These are phyloP conservation scores for Scatophagus argus DNA, from an alignment of 2,113 vertebrate genomes.

Conservation along the genomic window DNA sequence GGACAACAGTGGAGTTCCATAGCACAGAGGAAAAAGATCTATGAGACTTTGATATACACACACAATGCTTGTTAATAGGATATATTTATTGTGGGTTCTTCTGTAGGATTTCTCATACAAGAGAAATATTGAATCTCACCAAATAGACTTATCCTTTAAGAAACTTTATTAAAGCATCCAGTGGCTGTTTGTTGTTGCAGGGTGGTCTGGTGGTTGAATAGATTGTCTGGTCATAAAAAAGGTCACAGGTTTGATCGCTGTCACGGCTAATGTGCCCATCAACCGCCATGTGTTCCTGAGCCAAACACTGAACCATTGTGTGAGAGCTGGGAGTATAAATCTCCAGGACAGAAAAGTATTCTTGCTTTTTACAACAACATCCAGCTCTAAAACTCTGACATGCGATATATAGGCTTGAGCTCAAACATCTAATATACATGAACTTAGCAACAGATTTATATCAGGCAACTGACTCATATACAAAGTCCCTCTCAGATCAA, in stretches of 20 bases:
- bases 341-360: neutral
- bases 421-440: constrained; percentile 1
- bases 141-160: neutral
- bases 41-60: neutral
- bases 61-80: neutral
- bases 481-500: neutral
- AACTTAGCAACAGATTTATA: constrained; percentile 12
- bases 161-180: neutral
- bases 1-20: neutral
- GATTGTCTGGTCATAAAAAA: constrained; percentile 32
- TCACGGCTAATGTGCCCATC: constrained; percentile 34
- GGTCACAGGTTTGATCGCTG: constrained; percentile 48
- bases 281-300: constrained; percentile 20
- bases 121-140: neutral
- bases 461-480: neutral
- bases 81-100: too few relatives aligned
- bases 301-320: constrained; percentile 44
- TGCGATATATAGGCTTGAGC: constrained; percentile 12
- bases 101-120: neutral
- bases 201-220: constrained; percentile 26
- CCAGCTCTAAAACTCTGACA: neutral
- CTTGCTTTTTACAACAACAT: constrained; percentile 2
- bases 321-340: constrained; percentile 4
- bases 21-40: neutral
- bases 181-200: neutral